Percentiles rank a stretch among this genome's conserved stretches.
phyloP scores from a whole-genome alignment of 2,888 invertebrate species.

The Loripinus fragilis region DNA sequence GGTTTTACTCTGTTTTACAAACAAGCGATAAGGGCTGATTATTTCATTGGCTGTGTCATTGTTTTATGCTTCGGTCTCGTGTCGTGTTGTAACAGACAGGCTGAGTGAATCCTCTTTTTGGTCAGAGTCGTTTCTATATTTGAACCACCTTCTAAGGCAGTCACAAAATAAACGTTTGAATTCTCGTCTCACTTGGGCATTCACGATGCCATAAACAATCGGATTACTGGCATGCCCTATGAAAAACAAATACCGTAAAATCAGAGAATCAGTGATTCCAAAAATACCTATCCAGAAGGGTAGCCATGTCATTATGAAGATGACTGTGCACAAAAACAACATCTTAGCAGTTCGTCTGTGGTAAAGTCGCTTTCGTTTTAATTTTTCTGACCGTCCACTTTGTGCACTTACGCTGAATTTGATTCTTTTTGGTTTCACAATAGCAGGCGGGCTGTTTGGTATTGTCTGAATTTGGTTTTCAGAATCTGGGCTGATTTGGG shows the following conservation, averaged over 20 bases:
- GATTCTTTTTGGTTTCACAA: neutral
- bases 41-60: too few relatives aligned
- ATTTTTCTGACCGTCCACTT: constrained; percentile 34
- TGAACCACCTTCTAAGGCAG: constrained; percentile 20
- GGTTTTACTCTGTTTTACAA: too few relatives aligned
- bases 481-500: neutral
- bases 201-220: constrained; percentile 74
- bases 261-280: constrained; percentile 62
- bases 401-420: constrained; percentile 18
- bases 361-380: constrained; percentile 37
- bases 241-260: constrained; percentile 71
- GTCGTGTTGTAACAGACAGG: constrained; percentile 18
- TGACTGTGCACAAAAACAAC: constrained; percentile 74
- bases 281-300: constrained; percentile 79
- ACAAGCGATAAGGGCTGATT: too few relatives aligned
- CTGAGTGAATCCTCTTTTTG: constrained; percentile 12
- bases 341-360: constrained; percentile 73
- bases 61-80: too few relatives aligned
- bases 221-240: constrained; percentile 74
- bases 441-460: neutral
- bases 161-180: constrained; percentile 50
- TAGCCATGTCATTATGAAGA: constrained; percentile 73
- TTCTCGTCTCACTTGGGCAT: constrained; percentile 64
- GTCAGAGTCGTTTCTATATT: neutral
- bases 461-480: neutral